A percentile compares a stretch with the other conserved stretches of the same genome.
These are phyloP conservation scores for Platyrinchus mystaceus DNA, from an alignment of 2,797 vertebrate species.

Conservation along the genomic window DNA sequence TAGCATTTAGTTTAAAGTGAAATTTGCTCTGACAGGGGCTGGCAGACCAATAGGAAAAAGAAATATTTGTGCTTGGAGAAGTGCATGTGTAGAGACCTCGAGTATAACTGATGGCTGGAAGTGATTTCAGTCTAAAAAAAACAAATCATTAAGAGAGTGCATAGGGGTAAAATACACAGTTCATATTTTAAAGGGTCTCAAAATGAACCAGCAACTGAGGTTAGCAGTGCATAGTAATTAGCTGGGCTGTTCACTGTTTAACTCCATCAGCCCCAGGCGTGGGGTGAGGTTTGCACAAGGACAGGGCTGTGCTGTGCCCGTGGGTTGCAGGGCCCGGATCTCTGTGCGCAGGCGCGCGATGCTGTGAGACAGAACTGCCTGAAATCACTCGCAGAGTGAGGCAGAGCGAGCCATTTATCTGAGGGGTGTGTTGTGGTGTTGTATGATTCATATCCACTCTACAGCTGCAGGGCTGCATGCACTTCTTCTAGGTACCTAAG, in stretches of 20 bases:
- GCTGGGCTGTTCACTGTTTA: slow-evolving; percentile 70
- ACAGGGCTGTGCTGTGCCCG: background rate
- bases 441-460: rapidly evolving
- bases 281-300: background rate
- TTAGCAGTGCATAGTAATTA: slow-evolving; percentile 80
- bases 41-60: slow-evolving; percentile 89
- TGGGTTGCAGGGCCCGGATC: background rate
- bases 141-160: slow-evolving; percentile 91
- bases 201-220: slow-evolving; percentile 77
- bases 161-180: slow-evolving; percentile 92
- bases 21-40: slow-evolving; percentile 88
- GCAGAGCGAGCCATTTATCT: background rate
- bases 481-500: background rate
- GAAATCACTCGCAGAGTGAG: background rate
- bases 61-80: slow-evolving; percentile 85
- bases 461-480: rapidly evolving
- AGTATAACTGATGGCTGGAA: slow-evolving; percentile 91
- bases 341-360: background rate
- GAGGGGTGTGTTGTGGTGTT: background rate
- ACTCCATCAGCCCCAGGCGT: slow-evolving; percentile 66
- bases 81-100: slow-evolving; percentile 76
- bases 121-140: slow-evolving; percentile 94
- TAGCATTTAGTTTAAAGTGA: slow-evolving; percentile 80
- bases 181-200: slow-evolving; percentile 87
- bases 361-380: background rate